Percentiles rank a stretch among this genome's conserved stretches.
phyloP scores from a whole-genome alignment of 2,113 vertebrate species.

The Syngnathus floridae region DNA sequence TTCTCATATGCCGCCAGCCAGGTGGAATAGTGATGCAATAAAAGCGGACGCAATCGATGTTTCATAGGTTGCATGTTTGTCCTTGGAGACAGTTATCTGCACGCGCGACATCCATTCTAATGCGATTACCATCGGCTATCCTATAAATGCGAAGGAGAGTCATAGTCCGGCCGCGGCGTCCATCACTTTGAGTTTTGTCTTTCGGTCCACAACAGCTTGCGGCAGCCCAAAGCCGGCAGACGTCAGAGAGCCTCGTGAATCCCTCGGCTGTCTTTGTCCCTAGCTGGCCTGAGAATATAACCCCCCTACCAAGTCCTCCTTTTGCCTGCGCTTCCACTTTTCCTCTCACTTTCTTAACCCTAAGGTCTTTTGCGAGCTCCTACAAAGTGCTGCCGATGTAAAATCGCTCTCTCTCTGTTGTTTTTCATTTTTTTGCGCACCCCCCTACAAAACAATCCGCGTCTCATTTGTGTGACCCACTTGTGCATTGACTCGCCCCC shows the following conservation, averaged over 20 bases:
- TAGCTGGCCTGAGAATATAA: slow-evolving; percentile 15
- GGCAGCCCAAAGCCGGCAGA: slow-evolving; percentile 27
- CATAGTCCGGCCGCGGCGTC: background rate
- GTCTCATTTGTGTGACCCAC: slow-evolving; percentile 15
- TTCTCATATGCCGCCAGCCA: background rate
- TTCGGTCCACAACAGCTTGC: slow-evolving; percentile 25
- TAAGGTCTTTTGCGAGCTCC: background rate
- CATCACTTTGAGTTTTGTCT: slow-evolving; percentile 8
- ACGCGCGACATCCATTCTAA: slow-evolving; percentile 7
- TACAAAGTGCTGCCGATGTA: background rate
- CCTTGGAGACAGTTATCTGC: slow-evolving; percentile 6
- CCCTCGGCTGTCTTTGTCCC: slow-evolving; percentile 19
- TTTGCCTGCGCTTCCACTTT: background rate
- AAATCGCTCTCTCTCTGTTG: background rate
- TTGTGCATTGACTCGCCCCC: slow-evolving; percentile 6
- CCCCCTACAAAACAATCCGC: background rate
- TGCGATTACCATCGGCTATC: slow-evolving; percentile 1
- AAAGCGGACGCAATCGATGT: slow-evolving; percentile 6
- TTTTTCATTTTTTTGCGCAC: background rate
- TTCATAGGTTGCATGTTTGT: slow-evolving; percentile 2
- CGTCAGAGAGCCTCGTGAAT: slow-evolving; percentile 24
- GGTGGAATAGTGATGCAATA: background rate
- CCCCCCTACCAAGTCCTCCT: slow-evolving; percentile 12
- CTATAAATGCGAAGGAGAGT: slow-evolving; percentile 20
- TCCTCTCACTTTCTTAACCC: background rate